Evolutionary conservation across 2,113 vertebrate species (phyloP), one percentile per base, ranked within the genome.

Genomic region (Toxostoma redivivum): DNA sequence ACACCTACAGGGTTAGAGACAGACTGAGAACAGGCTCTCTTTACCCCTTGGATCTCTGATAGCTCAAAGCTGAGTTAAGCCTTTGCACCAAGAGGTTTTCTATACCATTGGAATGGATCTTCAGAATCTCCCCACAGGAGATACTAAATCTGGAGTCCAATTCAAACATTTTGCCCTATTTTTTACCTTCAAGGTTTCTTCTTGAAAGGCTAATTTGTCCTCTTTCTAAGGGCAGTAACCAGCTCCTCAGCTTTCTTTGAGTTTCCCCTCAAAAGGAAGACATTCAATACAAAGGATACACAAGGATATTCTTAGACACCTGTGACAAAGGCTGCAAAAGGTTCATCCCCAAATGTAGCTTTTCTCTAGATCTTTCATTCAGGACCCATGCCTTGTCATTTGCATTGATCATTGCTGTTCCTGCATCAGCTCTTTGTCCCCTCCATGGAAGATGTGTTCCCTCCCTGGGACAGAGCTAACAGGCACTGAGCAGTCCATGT

Each of bases 401-500:
- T 67, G 28, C 58, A 50, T 56, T 58, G 64, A 78, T 31, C 50
- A 3, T 12, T 65, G 47, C 67, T 72, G 33, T 47, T 87, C 51
- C 69, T 62, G 13, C 20, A 16, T 23, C n/a, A 54, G 51, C 17
- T 83, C 51, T 47, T 86, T 61, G 31, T 60, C 37, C 37, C 69
- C 33, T 58, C 48, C 4, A 0, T 7, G 38, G 0, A 18, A 70
- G 79, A 30, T 6, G 0, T 11, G 22, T 79, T 91, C 56, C 30
- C 44, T 83, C 69, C 13, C 37, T 61, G 60, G 78, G 51, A 35
- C 6, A 48, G 51, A 77, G 69, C 42, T 28, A 15, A 60, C 10
- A 22, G 15, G 7, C 15, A 18, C 42, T 0, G 6, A 66, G 56
- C 1, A 4, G 9, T 70, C 70, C 3, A 0, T 22, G 53, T 70